Evolutionary conservation across 2,797 vertebrate genomes (phyloP), one percentile per base, ranked within the genome.

Genomic region (Tolypeutes matacus): DNA sequence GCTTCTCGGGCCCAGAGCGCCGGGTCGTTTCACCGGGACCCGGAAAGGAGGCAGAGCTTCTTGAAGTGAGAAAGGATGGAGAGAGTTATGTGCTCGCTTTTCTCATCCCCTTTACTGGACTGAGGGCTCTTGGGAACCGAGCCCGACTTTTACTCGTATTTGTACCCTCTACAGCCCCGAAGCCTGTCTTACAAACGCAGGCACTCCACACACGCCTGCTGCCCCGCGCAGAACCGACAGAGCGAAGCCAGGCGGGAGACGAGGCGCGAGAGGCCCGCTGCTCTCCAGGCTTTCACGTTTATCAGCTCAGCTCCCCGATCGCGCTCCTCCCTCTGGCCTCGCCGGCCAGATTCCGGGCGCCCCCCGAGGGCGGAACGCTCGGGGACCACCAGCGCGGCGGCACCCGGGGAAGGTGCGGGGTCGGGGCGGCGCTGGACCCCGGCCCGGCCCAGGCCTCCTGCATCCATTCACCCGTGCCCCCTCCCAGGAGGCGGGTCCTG

Each of bases 151-250:
- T 5, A 29, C 78, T 53, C 21, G 46, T 46, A 8, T 96, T 91
- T 95, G 96, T 93, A 60, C 60, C 46, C 58, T 31, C 83, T 0
- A 81, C 82, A 36, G 88, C 86, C 73, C 56, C 31, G 21, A 13
- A 51, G 76, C n/a, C 86, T 13, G 90, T 72, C 81, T 69, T 13
- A 2, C 42, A 31, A 34, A 27, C 27, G 62, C 93, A 8, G 53
- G 51, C 64, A 76, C 46, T 21, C 86, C 18, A 2, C 90, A 25
- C 91, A 80, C 96, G 95, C 96, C 96, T 96, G 96, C 96, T 56
- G 95, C 86, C 93, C 89, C 21, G 81, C 77, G 27, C 88, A 0
- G 60, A 20, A 10, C 1, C 5, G 23, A 39, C 73, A 3, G 83
- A 27, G 62, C 36, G 70, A 4, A 58, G 64, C 29, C 72, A 2